A percentile compares a stretch with the other conserved stretches of the same genome.
These are phyloP conservation scores for zebrafish (Danio rerio) DNA, from an alignment of 2,113 vertebrate species.

Conservation along the genomic window GRCz12tu NC_133179.1:4623501-4624000, in stretches of 20 bases:
- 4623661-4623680: neutral
- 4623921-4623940: conserved; percentile 83
- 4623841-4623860: neutral
- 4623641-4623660: neutral
- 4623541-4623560: conserved; percentile 5
- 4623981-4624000: conserved; percentile 27
- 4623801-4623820: neutral
- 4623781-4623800: neutral
- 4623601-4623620: neutral
- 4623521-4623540: neutral
- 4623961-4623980: conserved; percentile 27
- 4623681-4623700: neutral
- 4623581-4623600: neutral
- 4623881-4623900: conserved; percentile 56
- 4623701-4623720: neutral
- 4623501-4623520: neutral
- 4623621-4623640: neutral
- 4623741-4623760: neutral
- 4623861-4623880: conserved; percentile 31
- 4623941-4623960: conserved; percentile 71
- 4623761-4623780: neutral
- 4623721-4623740: neutral
- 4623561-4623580: neutral
- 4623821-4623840: neutral
- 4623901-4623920: conserved; percentile 84